Percentiles rank a stretch among this genome's conserved stretches.
Evolutionary conservation across 2,113 vertebrate genomes (phyloP).

Genomic region (Sylvietta virens): DNA sequence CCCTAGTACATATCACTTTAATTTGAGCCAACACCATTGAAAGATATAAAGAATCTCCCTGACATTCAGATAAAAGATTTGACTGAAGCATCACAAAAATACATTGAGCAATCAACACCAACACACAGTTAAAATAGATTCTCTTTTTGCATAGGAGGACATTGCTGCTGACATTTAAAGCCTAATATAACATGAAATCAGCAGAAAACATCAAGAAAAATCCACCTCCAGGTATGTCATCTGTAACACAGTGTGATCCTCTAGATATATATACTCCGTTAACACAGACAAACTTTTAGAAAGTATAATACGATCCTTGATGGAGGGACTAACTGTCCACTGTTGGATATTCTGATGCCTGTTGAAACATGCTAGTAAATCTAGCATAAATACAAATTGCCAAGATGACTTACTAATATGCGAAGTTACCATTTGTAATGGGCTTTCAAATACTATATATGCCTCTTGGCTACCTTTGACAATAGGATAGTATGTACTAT

Average conservation of each 20-base stretch:
- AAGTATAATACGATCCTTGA: neutral
- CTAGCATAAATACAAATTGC: neutral
- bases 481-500: neutral
- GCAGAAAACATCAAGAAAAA: slow-evolving; percentile 42
- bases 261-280: neutral
- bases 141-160: slow-evolving; percentile 25
- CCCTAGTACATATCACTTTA: neutral
- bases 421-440: neutral
- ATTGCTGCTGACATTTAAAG: slow-evolving; percentile 16
- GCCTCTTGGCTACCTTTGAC: neutral
- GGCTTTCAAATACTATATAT: neutral
- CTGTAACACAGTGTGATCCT: neutral
- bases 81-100: slow-evolving; percentile 22
- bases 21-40: neutral
- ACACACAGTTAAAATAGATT: slow-evolving; percentile 31
- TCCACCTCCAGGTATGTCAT: slow-evolving; percentile 31
- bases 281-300: neutral
- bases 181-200: slow-evolving; percentile 41
- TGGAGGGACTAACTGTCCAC: neutral
- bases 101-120: neutral
- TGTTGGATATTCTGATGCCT: neutral
- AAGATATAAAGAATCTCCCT: slow-evolving; percentile 4
- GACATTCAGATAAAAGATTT: slow-evolving; percentile 1
- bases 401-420: neutral
- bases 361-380: neutral